Conservation (phyloP, 2,797 vertebrate species). For the Gymnothorax reevesii region DNA sequence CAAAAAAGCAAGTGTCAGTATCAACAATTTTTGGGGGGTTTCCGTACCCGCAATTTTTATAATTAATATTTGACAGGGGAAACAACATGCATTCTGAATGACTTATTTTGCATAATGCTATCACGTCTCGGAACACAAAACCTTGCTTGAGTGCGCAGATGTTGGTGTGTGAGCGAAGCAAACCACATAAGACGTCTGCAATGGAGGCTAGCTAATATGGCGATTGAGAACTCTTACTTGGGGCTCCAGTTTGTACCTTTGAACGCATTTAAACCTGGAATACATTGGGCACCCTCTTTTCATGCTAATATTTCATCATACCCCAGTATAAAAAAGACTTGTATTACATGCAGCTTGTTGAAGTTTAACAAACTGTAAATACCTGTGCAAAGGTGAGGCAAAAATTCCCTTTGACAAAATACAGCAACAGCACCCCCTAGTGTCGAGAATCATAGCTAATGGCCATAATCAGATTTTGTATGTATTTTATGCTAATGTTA, state of each 20-base stretch:
- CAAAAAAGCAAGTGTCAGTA: too few species aligned
- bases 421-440: slow-evolving; percentile 61
- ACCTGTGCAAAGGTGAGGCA: neutral
- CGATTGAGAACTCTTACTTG: neutral
- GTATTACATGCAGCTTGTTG: neutral
- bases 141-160: too few species aligned
- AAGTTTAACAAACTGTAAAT: neutral
- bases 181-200: too few species aligned
- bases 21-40: too few species aligned
- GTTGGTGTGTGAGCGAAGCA: too few species aligned
- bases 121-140: too few species aligned
- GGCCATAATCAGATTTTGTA: neutral
- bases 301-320: neutral
- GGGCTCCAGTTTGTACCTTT: neutral
- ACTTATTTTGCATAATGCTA: too few species aligned
- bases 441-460: slow-evolving; percentile 46
- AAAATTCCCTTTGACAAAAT: slow-evolving; percentile 8
- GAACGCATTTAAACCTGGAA: neutral
- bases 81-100: too few species aligned
- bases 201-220: neutral
- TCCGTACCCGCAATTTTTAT: too few species aligned
- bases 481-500: neutral
- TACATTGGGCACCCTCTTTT: neutral
- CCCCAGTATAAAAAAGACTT: neutral
- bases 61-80: too few species aligned